Conservation (phyloP, 2,113 vertebrate species). For the Trachemys scripta region DNA sequence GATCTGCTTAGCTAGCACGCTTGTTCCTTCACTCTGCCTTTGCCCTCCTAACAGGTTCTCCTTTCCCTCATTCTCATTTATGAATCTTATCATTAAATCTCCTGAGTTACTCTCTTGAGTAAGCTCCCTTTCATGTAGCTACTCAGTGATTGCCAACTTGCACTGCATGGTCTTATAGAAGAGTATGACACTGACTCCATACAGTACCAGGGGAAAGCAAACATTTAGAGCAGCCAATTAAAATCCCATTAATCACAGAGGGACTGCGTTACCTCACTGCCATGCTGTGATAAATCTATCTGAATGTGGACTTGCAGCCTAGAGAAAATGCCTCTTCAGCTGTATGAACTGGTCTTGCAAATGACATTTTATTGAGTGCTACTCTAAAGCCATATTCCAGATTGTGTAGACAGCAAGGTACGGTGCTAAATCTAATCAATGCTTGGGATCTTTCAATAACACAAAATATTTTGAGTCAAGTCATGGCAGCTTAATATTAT, state of each 20-base stretch:
- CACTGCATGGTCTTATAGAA: background rate
- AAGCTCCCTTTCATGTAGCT: background rate
- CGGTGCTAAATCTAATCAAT: background rate
- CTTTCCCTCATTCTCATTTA: background rate
- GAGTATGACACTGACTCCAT: background rate
- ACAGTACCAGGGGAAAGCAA: background rate
- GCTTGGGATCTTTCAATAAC: accelerated
- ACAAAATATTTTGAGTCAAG: background rate
- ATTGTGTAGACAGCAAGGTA: background rate
- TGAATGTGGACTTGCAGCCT: background rate
- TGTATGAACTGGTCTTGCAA: accelerated
- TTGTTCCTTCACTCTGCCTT: background rate
- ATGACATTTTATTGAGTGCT: accelerated
- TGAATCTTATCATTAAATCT: background rate
- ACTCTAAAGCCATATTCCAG: too few relatives aligned
- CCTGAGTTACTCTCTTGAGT: background rate
- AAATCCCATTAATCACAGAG: conserved; percentile 16
- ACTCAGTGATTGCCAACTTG: background rate
- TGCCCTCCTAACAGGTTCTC: background rate
- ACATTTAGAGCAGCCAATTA: conserved; percentile 33
- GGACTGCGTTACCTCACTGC: background rate
- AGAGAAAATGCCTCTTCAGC: background rate
- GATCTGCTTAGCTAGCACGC: background rate
- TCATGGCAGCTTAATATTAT: background rate
- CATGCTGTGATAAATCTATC: background rate